Evolutionary conservation across 1,140 invertebrate genomes (phyloP), one percentile per base, ranked within the genome.

Genomic region (Apis cerana): DNA sequence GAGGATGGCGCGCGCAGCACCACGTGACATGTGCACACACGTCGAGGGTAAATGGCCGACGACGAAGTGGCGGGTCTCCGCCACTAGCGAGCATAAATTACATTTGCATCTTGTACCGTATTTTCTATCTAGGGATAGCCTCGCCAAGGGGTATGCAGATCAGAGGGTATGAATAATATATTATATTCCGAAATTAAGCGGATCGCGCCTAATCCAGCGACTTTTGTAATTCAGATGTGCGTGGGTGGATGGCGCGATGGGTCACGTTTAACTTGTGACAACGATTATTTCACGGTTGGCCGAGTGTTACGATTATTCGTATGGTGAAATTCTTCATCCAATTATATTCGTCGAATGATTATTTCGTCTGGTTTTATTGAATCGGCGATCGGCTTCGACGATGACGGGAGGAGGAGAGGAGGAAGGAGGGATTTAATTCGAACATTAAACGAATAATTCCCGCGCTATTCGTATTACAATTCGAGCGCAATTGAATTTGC

Each of bases 51-150:
- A 69, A 58, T 50, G 43, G 33, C 43, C 43, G 17, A 67, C 48
- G 58, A 62, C 33, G 59, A 75, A 48, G 59, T 59, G 72, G 58
- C 48, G 11, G 54, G 48, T 23, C 19, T 7, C 67, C 67, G 67
- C 13, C n/a, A 68, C 43, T 64, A 27, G 77, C 56, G 12, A 50
- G 77, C 77, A 80, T 80, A 72, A 80, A 80, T 80, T 80, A 72
- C 77, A 80, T 80, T 80, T 72, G 77, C 77, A 80, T 80, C 77
- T 80, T 80, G 77, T 72, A 80, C 58, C 77, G 77, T 80, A 80
- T 80, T 80, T 80, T 80, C 77, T 80, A 80, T 52, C 58, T 48
- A 15, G 56, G 69, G 56, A 62, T 72, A 80, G 58, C 48, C 59
- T 58, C 50, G 78, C 59, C 69, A 80, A 61, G 69, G 69, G 78